Evolutionary conservation across 2,888 invertebrate genomes (phyloP).

Genomic region (Eurytoma adleriae): DNA sequence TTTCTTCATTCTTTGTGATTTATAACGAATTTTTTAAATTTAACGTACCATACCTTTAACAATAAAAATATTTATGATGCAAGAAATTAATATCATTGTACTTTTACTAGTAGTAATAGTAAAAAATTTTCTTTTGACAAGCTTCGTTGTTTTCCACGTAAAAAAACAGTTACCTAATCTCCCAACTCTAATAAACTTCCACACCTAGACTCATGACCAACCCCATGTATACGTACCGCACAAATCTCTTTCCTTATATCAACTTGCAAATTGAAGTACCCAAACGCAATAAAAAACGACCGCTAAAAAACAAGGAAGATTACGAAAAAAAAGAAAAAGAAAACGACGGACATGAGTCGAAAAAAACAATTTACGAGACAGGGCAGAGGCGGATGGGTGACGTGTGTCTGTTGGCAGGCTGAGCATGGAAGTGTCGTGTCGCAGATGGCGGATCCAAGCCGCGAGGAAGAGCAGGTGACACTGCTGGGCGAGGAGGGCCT

Average conservation of each 20-base stretch:
- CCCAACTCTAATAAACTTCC: not conserved
- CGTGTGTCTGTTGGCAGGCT: conserved; percentile 83
- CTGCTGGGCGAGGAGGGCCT: conserved; percentile 97
- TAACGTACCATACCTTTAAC: too few relatives aligned
- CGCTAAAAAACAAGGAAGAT: conserved; percentile 1
- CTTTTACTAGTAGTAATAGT: conserved; percentile 22
- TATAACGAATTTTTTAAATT: too few relatives aligned
- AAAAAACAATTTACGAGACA: conserved; percentile 63
- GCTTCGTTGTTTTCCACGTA: conserved; percentile 15
- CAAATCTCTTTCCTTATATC: not conserved
- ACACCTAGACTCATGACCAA: not conserved
- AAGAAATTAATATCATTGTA: not conserved
- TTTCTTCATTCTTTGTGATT: too few relatives aligned
- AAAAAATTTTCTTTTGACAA: conserved; percentile 10
- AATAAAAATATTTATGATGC: too few relatives aligned
- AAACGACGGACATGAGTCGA: not conserved
- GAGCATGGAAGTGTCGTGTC: conserved; percentile 83
- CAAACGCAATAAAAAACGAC: conserved; percentile 15
- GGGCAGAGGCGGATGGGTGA: conserved; percentile 72
- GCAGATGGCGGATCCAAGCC: conserved; percentile 98
- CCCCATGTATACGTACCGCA: not conserved
- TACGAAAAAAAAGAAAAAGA: conserved; percentile 9
- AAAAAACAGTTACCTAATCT: not conserved
- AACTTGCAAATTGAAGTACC: not conserved
- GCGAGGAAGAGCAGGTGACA: conserved; percentile 97